Evolutionary conservation across 2,113 vertebrate species (phyloP).

Genomic region (Propithecus coquereli): DNA sequence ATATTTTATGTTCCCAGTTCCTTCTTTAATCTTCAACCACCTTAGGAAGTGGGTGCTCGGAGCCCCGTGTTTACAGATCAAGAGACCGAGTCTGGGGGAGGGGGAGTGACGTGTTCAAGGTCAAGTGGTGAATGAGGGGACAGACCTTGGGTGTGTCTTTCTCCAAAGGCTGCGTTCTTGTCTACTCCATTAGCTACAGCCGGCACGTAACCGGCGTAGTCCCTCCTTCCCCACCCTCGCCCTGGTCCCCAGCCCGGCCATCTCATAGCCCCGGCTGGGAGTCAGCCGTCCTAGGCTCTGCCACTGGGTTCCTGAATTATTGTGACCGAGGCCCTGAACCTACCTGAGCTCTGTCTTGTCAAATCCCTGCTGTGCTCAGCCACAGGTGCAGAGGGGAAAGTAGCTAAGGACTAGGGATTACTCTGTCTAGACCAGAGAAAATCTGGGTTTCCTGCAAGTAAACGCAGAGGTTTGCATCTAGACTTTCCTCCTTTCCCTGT

Average conservation of each 20-base stretch:
- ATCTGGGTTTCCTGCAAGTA: neutral
- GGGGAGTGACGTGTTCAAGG: neutral
- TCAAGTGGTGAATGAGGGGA: neutral
- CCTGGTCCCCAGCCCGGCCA: neutral
- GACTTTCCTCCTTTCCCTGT: neutral
- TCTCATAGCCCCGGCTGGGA: neutral
- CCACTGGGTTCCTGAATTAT: neutral
- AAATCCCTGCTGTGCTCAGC: neutral
- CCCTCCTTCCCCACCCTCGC: neutral
- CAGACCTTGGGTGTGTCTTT: neutral
- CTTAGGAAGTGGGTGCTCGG: neutral
- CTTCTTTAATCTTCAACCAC: neutral
- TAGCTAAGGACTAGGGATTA: neutral
- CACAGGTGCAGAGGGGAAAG: neutral
- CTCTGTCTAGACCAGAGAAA: neutral
- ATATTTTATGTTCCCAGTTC: neutral
- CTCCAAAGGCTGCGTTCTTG: neutral
- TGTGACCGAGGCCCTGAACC: neutral
- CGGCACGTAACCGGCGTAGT: fast-evolving
- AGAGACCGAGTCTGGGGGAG: neutral
- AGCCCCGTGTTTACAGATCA: neutral
- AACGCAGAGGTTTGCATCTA: neutral
- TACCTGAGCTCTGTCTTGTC: neutral
- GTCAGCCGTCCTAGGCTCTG: neutral
- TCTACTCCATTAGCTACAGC: neutral